phyloP scores from a whole-genome alignment of 2,888 invertebrate genomes.

The Protonemura montana region DNA sequence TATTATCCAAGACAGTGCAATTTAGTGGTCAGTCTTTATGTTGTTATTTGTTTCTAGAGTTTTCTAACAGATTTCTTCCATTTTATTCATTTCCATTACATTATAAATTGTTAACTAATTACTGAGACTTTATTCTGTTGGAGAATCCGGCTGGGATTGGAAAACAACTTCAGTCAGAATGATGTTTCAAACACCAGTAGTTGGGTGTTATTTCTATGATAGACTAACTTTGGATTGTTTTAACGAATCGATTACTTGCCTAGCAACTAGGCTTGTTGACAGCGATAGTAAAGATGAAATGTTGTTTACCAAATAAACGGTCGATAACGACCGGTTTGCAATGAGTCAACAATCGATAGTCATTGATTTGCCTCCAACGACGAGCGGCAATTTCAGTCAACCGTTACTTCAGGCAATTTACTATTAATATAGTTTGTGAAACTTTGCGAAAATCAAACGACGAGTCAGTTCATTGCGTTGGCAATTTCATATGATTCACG shows the following conservation, averaged over 20 bases:
- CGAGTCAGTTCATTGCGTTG: neutral
- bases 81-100: neutral
- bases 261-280: neutral
- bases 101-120: neutral
- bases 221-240: neutral
- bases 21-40: neutral
- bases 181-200: neutral
- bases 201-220: neutral
- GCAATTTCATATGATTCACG: neutral
- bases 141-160: neutral
- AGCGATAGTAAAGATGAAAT: neutral
- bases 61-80: neutral
- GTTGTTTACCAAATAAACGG: neutral
- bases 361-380: neutral
- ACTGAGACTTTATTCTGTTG: neutral
- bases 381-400: neutral
- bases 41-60: neutral
- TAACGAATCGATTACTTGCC: neutral
- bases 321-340: neutral
- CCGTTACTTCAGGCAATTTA: neutral
- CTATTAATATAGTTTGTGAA: neutral
- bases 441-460: no score
- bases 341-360: neutral
- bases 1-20: neutral
- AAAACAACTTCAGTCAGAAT: no score